Percentiles rank a stretch among this genome's conserved stretches.
Conservation (phyloP, 2,797 vertebrate genomes). For the Typhlichthys subterraneus region DNA sequence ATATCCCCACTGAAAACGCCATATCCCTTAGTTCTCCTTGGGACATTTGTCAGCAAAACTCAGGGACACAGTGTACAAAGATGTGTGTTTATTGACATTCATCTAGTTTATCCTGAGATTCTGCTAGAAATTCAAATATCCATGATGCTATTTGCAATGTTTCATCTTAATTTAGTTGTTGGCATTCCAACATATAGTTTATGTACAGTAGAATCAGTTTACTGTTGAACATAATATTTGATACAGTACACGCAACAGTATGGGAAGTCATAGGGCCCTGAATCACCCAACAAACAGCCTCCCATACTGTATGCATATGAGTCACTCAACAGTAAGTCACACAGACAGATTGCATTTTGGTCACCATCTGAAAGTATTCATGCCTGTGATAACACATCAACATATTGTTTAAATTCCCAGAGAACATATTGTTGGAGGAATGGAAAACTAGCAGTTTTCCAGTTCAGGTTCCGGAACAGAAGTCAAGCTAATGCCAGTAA, state of each 20-base stretch:
- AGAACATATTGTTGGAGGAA: constrained; percentile 44
- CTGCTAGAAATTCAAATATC: too few species aligned
- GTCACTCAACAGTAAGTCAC: constrained; percentile 49
- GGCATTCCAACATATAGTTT: neutral
- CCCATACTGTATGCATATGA: constrained; percentile 53
- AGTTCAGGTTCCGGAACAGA: neutral
- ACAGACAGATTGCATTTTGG: constrained; percentile 58
- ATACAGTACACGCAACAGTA: neutral
- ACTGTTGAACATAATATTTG: too few species aligned
- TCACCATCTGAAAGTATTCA: constrained; percentile 62
- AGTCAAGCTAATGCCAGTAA: neutral
- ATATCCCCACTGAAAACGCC: constrained; percentile 6
- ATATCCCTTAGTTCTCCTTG: constrained; percentile 27
- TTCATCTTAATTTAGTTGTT: neutral
- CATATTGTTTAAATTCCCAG: constrained; percentile 43
- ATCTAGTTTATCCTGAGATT: neutral
- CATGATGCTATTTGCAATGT: too few species aligned
- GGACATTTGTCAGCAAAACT: constrained; percentile 16
- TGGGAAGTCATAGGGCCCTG: constrained; percentile 24
- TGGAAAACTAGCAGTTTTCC: constrained; percentile 30
- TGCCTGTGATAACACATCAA: constrained; percentile 53
- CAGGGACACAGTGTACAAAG: constrained; percentile 5
- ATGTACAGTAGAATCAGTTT: neutral
- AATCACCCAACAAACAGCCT: constrained; percentile 32
- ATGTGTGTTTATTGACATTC: constrained; percentile 3